Base-by-base conservation (phyloP, 2,113 vertebrate species). In the Tympanuchus pallidicinctus region DNA sequence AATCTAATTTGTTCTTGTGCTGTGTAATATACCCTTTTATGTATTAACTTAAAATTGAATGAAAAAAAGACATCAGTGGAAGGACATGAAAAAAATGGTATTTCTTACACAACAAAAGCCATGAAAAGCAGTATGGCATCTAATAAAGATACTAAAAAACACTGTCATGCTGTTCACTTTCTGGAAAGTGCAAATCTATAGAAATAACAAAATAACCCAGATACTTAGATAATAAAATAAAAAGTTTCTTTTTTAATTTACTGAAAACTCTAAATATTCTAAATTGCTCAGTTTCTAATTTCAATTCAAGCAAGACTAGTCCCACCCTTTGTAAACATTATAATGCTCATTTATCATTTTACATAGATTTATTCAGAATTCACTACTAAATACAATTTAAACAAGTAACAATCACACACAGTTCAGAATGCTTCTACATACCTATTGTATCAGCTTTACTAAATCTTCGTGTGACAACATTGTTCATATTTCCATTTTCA, bases 401-500 rank as follows among this genome's bases (percentile, higher is more conserved):
- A 81, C 32, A 80, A 66, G 20, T 28, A 80, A 76, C 24, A 76
- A 61, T 11, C 16, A n/a, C 13, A 6, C 38, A 83, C 30, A 72
- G 71, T 76, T 28, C 45, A 66, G 71, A 75, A 75, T 1, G 70
- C 65, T 80, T 69, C 40, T 66, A 42, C 95, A 89, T 98, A 99
- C 99, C 99, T 98, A 99, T 99, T 59, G 99, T 99, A 97, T 99
- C 99, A 42, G 99, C 99, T 98, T 99, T 99, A 97, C 99, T 99
- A 97, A 99, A 99, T 97, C 99, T 98, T 96, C 98, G 98, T 81
- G 98, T 99, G 97, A 99, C 98, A 88, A 99, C 97, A 63, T 98
- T 99, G 96, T 99, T 99, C 98, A 99, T 99, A 95, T 99, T 98
- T 97, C 98, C 98, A 98, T 99, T 99, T 96, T 99, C 99, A 97